Evolutionary conservation across 2,113 vertebrate genomes (phyloP), one percentile per base, ranked within the genome.

Genomic region (Condylura cristata): DNA sequence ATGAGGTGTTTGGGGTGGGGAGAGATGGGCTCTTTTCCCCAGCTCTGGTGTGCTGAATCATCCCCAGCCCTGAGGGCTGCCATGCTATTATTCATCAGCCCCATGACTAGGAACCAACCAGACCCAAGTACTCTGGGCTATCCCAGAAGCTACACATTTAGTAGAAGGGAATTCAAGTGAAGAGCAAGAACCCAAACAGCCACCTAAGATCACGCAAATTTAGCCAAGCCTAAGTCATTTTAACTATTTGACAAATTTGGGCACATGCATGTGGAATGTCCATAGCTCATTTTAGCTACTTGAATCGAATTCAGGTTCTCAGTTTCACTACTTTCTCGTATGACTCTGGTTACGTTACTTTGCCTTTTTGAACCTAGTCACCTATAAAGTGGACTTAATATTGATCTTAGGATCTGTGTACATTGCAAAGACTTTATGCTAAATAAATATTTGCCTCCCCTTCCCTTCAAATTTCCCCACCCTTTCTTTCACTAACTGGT

Each of bases 21-120:
- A 96, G 66, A 94, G 78, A 87, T 66, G 78, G 89, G 26, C 60
- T 83, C 30, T 39, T 72, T 95, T 74, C 70, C 71, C 68, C 34
- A 85, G 56, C 44, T 51, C 46, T 56, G 34, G 26, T 86, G 53
- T 95, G 94, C 96, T 97, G 97, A 94, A 90, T 97, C 96, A 97
- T 97, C 41, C 60, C 46, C 14, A 86, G 65, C 22, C 44, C 51
- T 79, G 34, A 84, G 44, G 44, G 80, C 70, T 94, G 89, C 86
- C 44, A 24, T 89, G 80, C 63, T 60, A 32, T 94, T 96, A 95
- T 93, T 93, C 80, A 70, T 79, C 37, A 32, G 68, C 86, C 89
- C 51, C 89, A 87, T 84, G 78, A 86, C 78, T 34, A 3, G 71
- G 66, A 94, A 82, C 63, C 80, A 91, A 90, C 80, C 71, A 60